Conservation (phyloP, 1,140 invertebrate genomes). For the Achatina immaculata region DNA sequence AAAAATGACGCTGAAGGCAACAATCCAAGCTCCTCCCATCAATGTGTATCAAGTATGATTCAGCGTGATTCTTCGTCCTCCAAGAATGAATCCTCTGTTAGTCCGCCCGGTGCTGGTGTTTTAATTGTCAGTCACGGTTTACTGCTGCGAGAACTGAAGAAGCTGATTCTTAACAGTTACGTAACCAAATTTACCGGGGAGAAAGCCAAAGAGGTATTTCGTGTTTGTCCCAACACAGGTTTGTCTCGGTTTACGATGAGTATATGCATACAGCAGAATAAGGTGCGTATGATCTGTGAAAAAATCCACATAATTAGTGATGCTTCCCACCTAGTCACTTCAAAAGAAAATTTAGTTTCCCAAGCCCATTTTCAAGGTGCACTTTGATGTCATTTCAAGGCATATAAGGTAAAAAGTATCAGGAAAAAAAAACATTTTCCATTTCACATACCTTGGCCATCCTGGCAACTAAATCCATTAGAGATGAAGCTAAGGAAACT, state of each 20-base stretch:
- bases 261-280: neutral
- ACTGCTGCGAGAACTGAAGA: slow-evolving; percentile 21
- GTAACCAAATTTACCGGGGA: neutral
- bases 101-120: neutral
- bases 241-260: slow-evolving; percentile 9
- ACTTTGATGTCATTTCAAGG: slow-evolving; percentile 1
- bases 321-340: neutral
- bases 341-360: neutral
- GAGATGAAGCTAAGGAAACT: too few relatives aligned
- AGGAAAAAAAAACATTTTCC: too few relatives aligned
- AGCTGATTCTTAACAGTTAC: slow-evolving; percentile 17
- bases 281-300: neutral
- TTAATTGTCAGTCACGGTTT: slow-evolving; percentile 35
- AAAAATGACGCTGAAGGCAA: neutral
- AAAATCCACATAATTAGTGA: neutral
- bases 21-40: neutral
- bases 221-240: slow-evolving; percentile 32
- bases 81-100: neutral
- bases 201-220: neutral
- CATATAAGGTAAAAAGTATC: too few relatives aligned
- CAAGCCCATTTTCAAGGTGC: slow-evolving; percentile 27
- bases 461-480: too few relatives aligned
- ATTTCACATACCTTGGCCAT: too few relatives aligned
- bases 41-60: neutral
- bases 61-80: neutral